A percentile compares a stretch with the other conserved stretches of the same genome.
These are phyloP conservation scores for Notodonta dromedarius DNA, from an alignment of 2,888 invertebrate genomes.

Conservation along the genomic window DNA sequence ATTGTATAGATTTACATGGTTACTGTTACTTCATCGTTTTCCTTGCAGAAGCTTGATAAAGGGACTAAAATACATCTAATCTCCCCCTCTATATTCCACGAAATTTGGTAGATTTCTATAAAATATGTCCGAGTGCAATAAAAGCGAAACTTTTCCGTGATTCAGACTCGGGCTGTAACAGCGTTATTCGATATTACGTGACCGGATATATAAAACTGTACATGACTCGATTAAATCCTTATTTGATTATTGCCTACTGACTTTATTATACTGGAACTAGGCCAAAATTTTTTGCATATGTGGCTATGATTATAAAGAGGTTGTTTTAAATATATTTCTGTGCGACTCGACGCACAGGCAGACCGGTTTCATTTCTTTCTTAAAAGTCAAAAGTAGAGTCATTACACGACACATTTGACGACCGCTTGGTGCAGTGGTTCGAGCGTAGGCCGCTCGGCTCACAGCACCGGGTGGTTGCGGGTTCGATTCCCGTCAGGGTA, in stretches of 20 bases:
- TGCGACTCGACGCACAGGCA: not conserved
- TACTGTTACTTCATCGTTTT: no score
- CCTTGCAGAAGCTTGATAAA: no score
- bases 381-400: no score
- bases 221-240: conserved; percentile 6
- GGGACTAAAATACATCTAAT: no score
- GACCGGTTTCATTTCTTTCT: no score
- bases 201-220: conserved; percentile 29
- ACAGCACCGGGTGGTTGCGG: no score
- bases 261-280: conserved; percentile 8
- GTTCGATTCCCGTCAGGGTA: no score
- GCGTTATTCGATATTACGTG: conserved; percentile 26
- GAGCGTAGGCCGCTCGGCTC: no score
- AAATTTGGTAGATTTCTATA: no score
- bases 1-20: not conserved
- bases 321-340: not conserved
- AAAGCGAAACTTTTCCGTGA: conserved; percentile 30
- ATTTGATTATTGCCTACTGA: conserved; percentile 17
- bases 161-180: conserved; percentile 25
- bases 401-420: no score
- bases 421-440: no score
- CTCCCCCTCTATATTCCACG: no score
- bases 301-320: not conserved
- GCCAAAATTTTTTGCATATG: conserved; percentile 2
- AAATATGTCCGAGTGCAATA: not conserved